Evolutionary conservation across 2,113 vertebrate species (phyloP).

Genomic region (Sceloporus tristichus): DNA sequence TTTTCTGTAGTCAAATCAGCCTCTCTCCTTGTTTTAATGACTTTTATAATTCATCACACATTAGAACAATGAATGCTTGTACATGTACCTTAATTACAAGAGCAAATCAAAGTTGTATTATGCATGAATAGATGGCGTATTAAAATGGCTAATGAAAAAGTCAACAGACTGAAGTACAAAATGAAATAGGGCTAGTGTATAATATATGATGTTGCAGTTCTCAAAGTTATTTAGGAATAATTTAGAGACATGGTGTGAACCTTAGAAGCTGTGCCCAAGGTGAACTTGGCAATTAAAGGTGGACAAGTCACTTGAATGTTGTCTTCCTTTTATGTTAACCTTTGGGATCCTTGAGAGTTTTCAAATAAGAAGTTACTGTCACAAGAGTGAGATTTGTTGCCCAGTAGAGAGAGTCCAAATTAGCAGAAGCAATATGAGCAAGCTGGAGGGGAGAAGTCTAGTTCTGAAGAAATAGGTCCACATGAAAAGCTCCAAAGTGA

Average conservation of each 20-base stretch:
- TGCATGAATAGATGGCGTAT: constrained; percentile 56
- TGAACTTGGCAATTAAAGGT: background rate
- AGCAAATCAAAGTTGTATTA: constrained; percentile 60
- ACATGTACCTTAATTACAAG: constrained; percentile 64
- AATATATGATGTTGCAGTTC: background rate
- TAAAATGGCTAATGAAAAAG: constrained; percentile 70
- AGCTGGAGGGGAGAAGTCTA: no score
- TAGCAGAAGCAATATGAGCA: no score
- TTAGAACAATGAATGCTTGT: constrained; percentile 61
- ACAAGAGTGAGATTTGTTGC: no score
- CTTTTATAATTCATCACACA: constrained; percentile 49
- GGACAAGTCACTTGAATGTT: background rate
- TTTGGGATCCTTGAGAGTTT: no score
- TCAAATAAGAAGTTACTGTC: no score
- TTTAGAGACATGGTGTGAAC: background rate
- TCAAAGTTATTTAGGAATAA: background rate
- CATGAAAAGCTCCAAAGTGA: no score
- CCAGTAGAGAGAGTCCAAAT: no score
- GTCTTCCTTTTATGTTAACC: background rate
- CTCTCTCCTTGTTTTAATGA: constrained; percentile 15
- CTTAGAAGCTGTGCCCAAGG: background rate
- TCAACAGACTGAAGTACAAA: constrained; percentile 58
- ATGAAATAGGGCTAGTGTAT: constrained; percentile 47
- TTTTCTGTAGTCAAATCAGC: constrained; percentile 3
- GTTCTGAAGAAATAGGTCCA: no score